These are phyloP conservation scores for Ictidomys tridecemlineatus DNA, from an alignment of 2,113 vertebrate genomes.

Conservation along the genomic window DNA sequence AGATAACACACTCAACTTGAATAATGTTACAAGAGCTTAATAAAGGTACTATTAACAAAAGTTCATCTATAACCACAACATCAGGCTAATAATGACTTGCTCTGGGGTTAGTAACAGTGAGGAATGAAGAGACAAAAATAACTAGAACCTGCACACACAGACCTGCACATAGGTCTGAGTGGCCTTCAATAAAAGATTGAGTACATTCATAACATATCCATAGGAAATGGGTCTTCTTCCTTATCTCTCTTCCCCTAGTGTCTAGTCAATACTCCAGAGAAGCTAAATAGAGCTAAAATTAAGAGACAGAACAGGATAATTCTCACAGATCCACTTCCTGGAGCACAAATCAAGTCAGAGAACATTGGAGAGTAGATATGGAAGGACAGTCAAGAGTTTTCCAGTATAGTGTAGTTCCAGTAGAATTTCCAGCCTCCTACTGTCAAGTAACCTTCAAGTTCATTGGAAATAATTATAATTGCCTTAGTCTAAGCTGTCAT, in stretches of 20 bases:
- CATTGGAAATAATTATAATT: background rate
- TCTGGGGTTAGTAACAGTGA: background rate
- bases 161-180: background rate
- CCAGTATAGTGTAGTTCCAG: background rate
- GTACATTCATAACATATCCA: background rate
- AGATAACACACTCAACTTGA: background rate
- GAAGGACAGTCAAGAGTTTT: background rate
- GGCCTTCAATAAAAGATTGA: background rate
- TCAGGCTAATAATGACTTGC: background rate
- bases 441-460: background rate
- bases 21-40: background rate
- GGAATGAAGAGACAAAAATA: too few species aligned
- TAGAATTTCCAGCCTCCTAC: too few species aligned
- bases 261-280: background rate
- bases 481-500: background rate
- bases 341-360: background rate
- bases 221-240: background rate
- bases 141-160: background rate
- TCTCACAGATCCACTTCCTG: background rate
- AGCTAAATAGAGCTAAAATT: background rate
- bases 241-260: background rate
- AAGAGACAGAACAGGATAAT: background rate
- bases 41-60: background rate
- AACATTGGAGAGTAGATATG: background rate
- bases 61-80: background rate